Evolutionary conservation across 35 echinoderm and acorn worm genomes (phyloP), one percentile per base, ranked within the genome.

Genomic region (Apostichopus californicus): DNA sequence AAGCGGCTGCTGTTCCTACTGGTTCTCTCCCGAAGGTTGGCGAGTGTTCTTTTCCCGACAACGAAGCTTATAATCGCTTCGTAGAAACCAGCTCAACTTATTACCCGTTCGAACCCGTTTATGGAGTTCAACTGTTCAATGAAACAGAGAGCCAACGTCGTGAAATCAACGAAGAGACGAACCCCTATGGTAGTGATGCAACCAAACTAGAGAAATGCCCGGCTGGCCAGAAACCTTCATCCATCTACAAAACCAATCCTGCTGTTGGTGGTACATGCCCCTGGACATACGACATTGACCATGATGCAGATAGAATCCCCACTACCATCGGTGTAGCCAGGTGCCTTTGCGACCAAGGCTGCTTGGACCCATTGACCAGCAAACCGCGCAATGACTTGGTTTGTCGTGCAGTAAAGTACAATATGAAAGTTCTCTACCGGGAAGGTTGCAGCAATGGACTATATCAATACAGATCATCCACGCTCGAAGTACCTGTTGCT

Each of bases 81-180:
- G 5, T 72, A 24, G 28, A 89, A 6, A 89, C 86, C 4, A 23
- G 72, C 52, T 9, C 57, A 7, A 5, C 7, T 17, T 73, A 65
- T 9, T 89, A 89, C 34, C 86, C 86, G 6, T 89, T 65, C 86
- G 61, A 89, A 52, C 61, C 86, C 13, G 86, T 89, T 57, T 89
- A 89, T 18, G 86, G 86, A 5, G 14, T 89, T 12, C 86, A 89
- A 54, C 86, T 89, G 11, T 89, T 89, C 63, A 89, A 89, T 57
- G 86, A 89, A 57, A 89, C 61, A 1, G 63, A 89, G 64, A 46
- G 52, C 57, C 61, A 89, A 34, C 86, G 86, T 13, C 61, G 64
- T 13, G 86, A 89, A 14, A 89, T 89, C 64, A 89, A 58, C 18
- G 2, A 6, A 5, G 64, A 55, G 5, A 89, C 18, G 15, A 72